These are phyloP conservation scores for Epizoanthus stellaris DNA, from an alignment of 92 coral and sea anemone genomes.

Conservation along the genomic window DNA sequence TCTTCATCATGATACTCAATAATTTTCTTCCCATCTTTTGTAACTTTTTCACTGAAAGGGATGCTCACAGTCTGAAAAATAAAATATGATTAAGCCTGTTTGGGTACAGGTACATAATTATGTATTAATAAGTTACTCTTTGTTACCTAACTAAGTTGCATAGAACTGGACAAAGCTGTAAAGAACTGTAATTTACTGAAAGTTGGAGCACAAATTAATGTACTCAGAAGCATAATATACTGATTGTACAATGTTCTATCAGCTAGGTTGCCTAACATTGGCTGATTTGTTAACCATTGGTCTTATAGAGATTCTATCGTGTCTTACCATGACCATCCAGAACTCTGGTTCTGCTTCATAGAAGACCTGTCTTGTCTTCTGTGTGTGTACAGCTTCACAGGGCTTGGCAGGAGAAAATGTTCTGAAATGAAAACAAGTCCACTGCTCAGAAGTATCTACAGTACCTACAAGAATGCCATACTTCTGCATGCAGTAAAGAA, in stretches of 20 bases:
- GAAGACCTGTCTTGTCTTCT: conserved; percentile 95
- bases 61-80: conserved; percentile 83
- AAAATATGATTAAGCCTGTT: background rate
- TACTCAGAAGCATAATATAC: no score
- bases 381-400: conserved; percentile 95
- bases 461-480: no score
- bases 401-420: conserved; percentile 94
- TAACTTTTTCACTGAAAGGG: conserved; percentile 94
- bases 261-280: no score
- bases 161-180: no score
- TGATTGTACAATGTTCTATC: no score
- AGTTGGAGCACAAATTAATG: no score
- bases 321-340: conserved; percentile 97
- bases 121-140: no score
- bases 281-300: background rate
- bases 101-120: background rate
- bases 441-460: no score
- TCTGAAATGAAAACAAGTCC: conserved; percentile 39
- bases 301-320: no score
- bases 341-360: conserved; percentile 92
- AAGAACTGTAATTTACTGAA: no score
- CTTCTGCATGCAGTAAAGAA: no score
- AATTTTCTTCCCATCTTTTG: conserved; percentile 84
- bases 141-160: no score
- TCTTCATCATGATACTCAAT: conserved; percentile 97